Evolutionary conservation across 1,140 invertebrate genomes (phyloP).

Genomic region (Eurosta solidaginis): DNA sequence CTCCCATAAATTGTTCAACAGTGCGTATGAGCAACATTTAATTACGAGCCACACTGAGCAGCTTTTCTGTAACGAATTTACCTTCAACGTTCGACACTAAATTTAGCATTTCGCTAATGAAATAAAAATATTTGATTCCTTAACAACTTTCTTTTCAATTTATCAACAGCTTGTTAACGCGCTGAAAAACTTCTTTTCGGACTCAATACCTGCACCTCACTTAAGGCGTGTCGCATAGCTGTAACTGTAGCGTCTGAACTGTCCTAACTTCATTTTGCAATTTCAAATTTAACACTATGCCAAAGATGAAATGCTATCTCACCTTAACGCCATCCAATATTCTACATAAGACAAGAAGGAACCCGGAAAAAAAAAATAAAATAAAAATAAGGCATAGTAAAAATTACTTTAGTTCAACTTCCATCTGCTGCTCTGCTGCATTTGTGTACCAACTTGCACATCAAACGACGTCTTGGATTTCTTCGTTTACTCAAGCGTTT

Average conservation of each 20-base stretch:
- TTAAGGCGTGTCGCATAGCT: background rate
- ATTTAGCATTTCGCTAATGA: slow-evolving; percentile 13
- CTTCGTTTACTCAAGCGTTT: slow-evolving; percentile 3
- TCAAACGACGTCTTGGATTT: background rate
- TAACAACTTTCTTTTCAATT: background rate
- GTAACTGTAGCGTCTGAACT: background rate
- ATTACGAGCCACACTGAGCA: too few species aligned
- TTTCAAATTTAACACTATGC: background rate
- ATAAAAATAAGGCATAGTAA: too few species aligned
- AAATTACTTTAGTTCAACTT: background rate
- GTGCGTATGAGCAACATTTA: slow-evolving; percentile 8
- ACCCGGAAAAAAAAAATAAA: slow-evolving; percentile 1
- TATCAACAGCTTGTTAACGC: background rate
- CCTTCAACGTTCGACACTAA: slow-evolving; percentile 6
- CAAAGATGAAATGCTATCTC: background rate
- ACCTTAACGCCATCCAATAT: too few species aligned
- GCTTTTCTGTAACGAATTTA: background rate
- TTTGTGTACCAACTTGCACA: background rate
- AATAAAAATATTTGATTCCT: slow-evolving; percentile 19
- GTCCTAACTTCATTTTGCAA: background rate
- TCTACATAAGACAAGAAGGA: too few species aligned
- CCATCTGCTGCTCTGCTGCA: background rate
- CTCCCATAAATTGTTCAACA: background rate
- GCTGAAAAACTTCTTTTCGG: background rate
- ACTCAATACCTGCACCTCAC: background rate